Conservation (phyloP, 2,113 vertebrate species). For the Cynoglossus semilaevis region DNA sequence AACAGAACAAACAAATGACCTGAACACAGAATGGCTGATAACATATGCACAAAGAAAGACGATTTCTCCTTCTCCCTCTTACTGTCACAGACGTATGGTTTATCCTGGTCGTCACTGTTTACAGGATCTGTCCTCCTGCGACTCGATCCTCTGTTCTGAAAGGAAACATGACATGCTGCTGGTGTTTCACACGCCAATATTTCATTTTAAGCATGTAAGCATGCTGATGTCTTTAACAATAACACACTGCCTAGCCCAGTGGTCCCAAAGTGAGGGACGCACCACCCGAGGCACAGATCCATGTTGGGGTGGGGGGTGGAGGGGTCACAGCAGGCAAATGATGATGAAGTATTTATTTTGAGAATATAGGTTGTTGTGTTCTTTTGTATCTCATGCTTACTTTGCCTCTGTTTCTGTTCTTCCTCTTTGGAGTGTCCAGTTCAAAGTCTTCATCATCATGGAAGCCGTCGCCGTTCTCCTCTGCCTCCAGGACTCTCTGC, state of each 20-base stretch:
- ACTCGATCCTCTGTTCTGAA: constrained; percentile 88
- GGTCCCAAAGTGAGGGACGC: no score
- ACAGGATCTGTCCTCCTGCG: constrained; percentile 87
- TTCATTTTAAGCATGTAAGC: not conserved
- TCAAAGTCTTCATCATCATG: constrained; percentile 95
- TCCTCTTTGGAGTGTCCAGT: constrained; percentile 93
- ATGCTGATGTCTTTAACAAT: not conserved
- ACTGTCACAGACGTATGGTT: constrained; percentile 99
- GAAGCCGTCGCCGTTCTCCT: constrained; percentile 92
- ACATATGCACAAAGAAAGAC: not conserved
- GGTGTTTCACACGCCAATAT: not conserved
- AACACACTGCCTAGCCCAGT: not conserved
- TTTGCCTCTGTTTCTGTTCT: constrained; percentile 92
- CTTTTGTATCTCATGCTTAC: no score
- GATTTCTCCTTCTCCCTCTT: constrained; percentile 61
- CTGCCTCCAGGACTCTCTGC: constrained; percentile 93
- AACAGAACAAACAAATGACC: not conserved
- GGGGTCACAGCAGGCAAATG: no score
- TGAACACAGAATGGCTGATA: not conserved
- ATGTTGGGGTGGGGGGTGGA: no score
- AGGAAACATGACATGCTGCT: constrained; percentile 7
- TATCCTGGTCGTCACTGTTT: constrained; percentile 90
- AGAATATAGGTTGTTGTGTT: no score
- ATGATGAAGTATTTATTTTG: no score
- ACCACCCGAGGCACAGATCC: no score